Conservation (phyloP, 2,797 vertebrate species). For the Hipposideros larvatus region DNA sequence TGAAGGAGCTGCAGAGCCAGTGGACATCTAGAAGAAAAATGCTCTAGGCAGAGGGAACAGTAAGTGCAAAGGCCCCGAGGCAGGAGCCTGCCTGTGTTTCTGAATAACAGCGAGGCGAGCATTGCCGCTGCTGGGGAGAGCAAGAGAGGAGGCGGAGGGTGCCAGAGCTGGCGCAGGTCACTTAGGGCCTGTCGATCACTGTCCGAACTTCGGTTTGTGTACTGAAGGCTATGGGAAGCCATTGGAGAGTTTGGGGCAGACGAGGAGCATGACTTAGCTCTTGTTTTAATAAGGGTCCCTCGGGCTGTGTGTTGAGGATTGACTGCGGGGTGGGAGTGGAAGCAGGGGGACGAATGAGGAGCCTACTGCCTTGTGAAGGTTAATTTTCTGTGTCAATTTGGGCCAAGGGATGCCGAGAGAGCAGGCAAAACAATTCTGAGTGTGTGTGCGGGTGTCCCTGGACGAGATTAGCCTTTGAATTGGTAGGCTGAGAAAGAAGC, state of each 20-base stretch:
- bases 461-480: background rate
- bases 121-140: background rate
- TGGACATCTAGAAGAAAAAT: background rate
- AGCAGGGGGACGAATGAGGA: background rate
- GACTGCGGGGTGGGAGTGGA: fast-evolving
- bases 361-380: background rate
- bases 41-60: background rate
- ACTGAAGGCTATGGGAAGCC: background rate
- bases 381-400: background rate
- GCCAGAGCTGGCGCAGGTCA: background rate
- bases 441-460: background rate
- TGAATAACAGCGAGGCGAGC: background rate
- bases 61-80: background rate
- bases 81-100: background rate
- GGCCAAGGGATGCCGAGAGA: background rate
- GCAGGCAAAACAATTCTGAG: background rate
- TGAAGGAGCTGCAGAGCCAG: background rate
- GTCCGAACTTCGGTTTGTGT: background rate
- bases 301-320: background rate
- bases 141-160: background rate
- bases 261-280: background rate
- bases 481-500: background rate
- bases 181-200: background rate
- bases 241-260: background rate
- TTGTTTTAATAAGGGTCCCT: background rate